Percentiles rank a stretch among this genome's conserved stretches.
phyloP scores from a whole-genome alignment of 2,888 invertebrate genomes.

The Oscheius sp. region DNA sequence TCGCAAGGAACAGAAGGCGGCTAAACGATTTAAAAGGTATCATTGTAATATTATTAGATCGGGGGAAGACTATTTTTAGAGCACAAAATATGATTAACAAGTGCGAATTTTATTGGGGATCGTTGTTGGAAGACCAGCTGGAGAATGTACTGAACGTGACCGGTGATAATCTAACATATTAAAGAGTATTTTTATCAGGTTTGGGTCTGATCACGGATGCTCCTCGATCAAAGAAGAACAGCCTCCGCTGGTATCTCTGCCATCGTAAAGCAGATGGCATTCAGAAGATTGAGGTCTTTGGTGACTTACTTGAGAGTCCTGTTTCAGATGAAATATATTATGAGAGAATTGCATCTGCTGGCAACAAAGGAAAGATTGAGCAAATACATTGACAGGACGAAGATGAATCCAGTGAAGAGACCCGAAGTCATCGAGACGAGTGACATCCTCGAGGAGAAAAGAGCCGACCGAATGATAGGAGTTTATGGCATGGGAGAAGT shows the following conservation, averaged over 20 bases:
- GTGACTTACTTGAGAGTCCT: not conserved
- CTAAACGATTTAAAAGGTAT: not conserved
- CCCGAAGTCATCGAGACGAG: not conserved
- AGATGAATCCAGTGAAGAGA: conserved; percentile 10
- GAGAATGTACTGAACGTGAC: not conserved
- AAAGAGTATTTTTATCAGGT: not conserved
- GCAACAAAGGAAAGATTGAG: no score
- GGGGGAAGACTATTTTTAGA: not conserved
- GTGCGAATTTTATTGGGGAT: conserved; percentile 17
- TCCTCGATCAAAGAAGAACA: conserved; percentile 3
- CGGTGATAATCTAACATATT: not conserved
- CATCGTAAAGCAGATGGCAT: conserved; percentile 2
- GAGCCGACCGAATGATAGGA: not conserved
- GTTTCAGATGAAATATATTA: conserved; percentile 15
- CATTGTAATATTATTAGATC: no score
- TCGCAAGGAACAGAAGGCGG: not conserved
- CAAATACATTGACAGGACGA: conserved; percentile 7
- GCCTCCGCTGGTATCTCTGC: conserved; percentile 3
- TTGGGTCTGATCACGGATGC: not conserved
- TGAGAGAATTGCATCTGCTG: not conserved
- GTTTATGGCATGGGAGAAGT: conserved; percentile 1
- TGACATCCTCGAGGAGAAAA: not conserved
- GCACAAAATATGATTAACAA: not conserved
- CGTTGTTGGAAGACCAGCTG: conserved; percentile 1
- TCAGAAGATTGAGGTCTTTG: not conserved